Evolutionary conservation across 2,797 vertebrate species (phyloP), one percentile per base, ranked within the genome.

Genomic region (Crenichthys baileyi): DNA sequence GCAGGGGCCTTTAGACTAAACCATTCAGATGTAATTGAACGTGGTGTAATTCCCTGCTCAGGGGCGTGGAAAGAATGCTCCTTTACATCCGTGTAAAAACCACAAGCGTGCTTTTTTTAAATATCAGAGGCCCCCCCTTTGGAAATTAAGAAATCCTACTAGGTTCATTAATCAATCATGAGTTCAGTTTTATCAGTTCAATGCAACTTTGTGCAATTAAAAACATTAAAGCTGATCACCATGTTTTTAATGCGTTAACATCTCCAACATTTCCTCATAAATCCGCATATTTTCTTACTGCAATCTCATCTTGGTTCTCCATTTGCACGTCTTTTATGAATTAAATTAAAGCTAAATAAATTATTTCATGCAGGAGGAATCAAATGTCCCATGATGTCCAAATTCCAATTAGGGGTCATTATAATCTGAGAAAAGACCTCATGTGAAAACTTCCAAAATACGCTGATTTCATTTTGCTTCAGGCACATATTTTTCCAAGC

Each of bases 161-260:
- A 13, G 13, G 51, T 63, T 84, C 22, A 63, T 87, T 74, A 85
- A 79, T 77, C 76, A 83, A 81, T 86, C 74, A 55, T 39, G n/a
- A 65, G n/a, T 56, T 79, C 51, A 48, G 29, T 55, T 84, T 79
- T 73, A 76, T 79, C 68, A 79, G 48, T 53, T 70, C 80, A 65
- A 77, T 22, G 24, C 22, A 31, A 75, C 48, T 48, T 29, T 0
- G 39, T 56, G 60, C 7, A 63, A 78, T 77, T 77, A 75, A 77
- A 48, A 41, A 70, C 67, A 87, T 87, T 39, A 82, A 85, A 84
- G 79, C 24, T 29, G 5, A 48, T 70, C n/a, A 16, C 67, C 1
- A 5, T 24, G 20, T 5, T 67, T 67, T 65, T 67, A 39, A 67
- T 67, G n/a, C 48, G 67, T 24, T 29, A 26, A 26, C 67, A 70